phyloP scores from a whole-genome alignment of 2,888 invertebrate species.

The Lasioglossum morio region DNA sequence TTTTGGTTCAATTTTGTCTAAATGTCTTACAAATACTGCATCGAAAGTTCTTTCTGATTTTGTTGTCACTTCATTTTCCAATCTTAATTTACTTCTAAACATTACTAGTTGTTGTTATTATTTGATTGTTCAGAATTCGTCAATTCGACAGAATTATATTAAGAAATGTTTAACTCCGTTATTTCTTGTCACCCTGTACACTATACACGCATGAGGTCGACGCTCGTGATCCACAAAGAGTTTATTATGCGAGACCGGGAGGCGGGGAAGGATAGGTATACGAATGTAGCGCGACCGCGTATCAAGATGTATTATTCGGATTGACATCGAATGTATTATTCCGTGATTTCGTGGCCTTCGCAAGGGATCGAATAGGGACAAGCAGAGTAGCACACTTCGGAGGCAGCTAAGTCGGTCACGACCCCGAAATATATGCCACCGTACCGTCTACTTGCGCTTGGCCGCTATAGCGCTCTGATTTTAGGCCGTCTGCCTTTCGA shows the following conservation, averaged over 20 bases:
- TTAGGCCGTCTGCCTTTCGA: conserved; percentile 64
- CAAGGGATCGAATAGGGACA: conserved; percentile 65
- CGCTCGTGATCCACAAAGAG: conserved; percentile 53
- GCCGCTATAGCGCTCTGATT: conserved; percentile 38
- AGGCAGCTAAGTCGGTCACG: conserved; percentile 70
- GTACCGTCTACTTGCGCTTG: conserved; percentile 42
- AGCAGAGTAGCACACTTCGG: conserved; percentile 39
- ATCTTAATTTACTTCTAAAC: too few species aligned
- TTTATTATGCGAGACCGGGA: conserved; percentile 34
- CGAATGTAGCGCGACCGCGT: conserved; percentile 25
- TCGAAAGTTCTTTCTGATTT: too few species aligned
- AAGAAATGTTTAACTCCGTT: too few species aligned
- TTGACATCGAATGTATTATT: conserved; percentile 45
- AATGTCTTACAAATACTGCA: too few species aligned
- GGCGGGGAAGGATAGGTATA: neutral
- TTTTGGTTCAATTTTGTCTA: too few species aligned
- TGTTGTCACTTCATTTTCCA: too few species aligned
- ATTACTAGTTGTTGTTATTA: too few species aligned
- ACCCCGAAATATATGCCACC: conserved; percentile 70
- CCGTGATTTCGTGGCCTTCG: conserved; percentile 41
- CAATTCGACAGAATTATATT: too few species aligned
- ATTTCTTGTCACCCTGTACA: too few species aligned
- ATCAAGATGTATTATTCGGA: conserved; percentile 49
- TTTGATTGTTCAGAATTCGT: too few species aligned
- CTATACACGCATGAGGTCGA: conserved; percentile 39